Evolutionary conservation across 2,797 vertebrate species (phyloP).

Genomic region (Emydoidea blandingii): DNA sequence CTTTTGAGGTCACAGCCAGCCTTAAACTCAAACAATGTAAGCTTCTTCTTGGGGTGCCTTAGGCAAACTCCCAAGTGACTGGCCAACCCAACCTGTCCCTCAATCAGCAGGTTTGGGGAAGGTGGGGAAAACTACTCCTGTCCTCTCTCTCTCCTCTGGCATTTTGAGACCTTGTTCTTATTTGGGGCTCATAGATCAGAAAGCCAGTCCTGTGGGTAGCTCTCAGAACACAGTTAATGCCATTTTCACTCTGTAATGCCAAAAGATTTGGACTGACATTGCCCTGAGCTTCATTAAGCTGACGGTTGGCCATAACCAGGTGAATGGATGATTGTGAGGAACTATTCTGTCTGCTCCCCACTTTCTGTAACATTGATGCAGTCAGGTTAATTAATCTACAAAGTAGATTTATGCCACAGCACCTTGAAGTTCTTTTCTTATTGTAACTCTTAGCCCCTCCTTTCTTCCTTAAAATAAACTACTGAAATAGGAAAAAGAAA

Average conservation of each 20-base stretch:
- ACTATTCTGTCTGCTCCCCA: not conserved
- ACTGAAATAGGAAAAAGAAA: not conserved
- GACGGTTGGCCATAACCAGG: not conserved
- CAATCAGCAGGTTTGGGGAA: not conserved
- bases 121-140: not conserved
- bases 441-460: not conserved
- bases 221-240: not conserved
- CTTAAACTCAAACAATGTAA: not conserved
- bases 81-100: not conserved
- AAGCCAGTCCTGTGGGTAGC: not conserved
- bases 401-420: not conserved
- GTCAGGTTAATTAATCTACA: not conserved
- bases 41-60: not conserved
- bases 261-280: not conserved
- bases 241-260: not conserved
- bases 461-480: not conserved
- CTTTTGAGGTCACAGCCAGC: not conserved
- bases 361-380: not conserved
- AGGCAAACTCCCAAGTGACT: rapidly evolving
- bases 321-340: not conserved
- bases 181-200: not conserved
- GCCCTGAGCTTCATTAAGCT: not conserved
- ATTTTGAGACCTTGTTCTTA: not conserved
- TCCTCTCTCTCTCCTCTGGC: not conserved
- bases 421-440: not conserved